Evolutionary conservation across 2,797 vertebrate species (phyloP), one percentile per base, ranked within the genome.

Genomic region (Brachyrhaphis roseni): DNA sequence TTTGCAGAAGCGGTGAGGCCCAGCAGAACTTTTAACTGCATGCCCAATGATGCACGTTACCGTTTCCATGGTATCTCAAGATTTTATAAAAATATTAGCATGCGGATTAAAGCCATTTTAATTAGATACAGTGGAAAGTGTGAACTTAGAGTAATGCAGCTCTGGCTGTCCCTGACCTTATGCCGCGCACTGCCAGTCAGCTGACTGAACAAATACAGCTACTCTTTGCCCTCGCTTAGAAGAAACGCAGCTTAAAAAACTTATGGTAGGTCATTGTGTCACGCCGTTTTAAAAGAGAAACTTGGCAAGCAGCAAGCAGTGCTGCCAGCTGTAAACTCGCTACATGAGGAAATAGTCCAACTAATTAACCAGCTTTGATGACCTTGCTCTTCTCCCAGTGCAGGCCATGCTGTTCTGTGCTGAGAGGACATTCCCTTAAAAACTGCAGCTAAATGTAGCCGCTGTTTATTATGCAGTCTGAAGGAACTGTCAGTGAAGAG

Each of bases 1-100:
- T 99, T 99, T 93, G 97, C 98, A 15, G 98, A 99, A 92, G 98
- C 98, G 82, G 98, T 99, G 88, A 96, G 97, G 1, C 72, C 7
- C 46, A 5, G 23, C 18, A 28, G 11, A 13, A 59, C 73, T 45
- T 62, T 66, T 8, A 28, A 2, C 26, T 36, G 57, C 62, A 10
- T 64, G 8, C 31, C 8, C 7, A 20, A 1, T 8, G 2, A 20
- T 13, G 16, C 31, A 20, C 4, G 5, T 34, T 3, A 13, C n/a
- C 4, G 28, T 34, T 62, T 59, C n/a, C n/a, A 2, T 13, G n/a
- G n/a, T 28, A 28, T 57, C 55, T 31, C 15, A 3, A 8, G 7
- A 13, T 34, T 31, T 62, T 15, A 31, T 2, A 34, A 62, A 31
- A 62, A 62, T 62, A 28, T 31, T 8, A 62, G 16, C 34, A 34